phyloP scores from a whole-genome alignment of 2,888 invertebrate genomes.

The Conomelus anceps region DNA sequence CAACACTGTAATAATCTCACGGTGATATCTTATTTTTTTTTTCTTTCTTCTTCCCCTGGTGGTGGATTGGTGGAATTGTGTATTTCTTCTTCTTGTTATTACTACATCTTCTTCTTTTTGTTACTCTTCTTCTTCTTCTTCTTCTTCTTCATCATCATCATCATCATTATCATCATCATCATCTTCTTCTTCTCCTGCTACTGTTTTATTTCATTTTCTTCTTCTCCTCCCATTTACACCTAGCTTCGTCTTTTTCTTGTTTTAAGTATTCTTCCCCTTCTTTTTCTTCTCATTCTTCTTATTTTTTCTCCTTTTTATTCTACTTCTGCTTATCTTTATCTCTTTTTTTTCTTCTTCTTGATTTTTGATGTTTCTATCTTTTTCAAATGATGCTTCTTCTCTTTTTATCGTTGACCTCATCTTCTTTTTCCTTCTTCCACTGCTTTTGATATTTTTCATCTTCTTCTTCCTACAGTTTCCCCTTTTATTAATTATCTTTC shows the following conservation, averaged over 20 bases:
- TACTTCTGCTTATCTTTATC: neutral
- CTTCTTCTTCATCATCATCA: neutral
- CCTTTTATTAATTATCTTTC: no score
- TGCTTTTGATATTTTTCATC: no score
- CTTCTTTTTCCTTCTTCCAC: no score
- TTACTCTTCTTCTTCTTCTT: neutral
- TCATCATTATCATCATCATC: neutral
- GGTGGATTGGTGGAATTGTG: no score
- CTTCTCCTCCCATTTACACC: neutral
- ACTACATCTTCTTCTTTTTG: no score
- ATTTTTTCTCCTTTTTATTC: neutral
- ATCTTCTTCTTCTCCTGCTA: neutral
- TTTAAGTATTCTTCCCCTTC: neutral
- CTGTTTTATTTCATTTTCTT: neutral
- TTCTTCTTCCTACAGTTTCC: no score
- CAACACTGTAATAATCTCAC: no score
- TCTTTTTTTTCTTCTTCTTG: neutral
- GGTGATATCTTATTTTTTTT: no score
- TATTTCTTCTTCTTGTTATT: no score
- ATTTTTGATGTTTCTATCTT: neutral
- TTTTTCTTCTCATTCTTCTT: neutral
- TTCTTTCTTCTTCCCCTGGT: no score
- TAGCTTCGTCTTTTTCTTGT: neutral
- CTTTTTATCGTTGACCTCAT: no score
- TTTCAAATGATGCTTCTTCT: neutral